phyloP scores from a whole-genome alignment of 2,113 vertebrate species.

The Bagarius yarrelli region DNA sequence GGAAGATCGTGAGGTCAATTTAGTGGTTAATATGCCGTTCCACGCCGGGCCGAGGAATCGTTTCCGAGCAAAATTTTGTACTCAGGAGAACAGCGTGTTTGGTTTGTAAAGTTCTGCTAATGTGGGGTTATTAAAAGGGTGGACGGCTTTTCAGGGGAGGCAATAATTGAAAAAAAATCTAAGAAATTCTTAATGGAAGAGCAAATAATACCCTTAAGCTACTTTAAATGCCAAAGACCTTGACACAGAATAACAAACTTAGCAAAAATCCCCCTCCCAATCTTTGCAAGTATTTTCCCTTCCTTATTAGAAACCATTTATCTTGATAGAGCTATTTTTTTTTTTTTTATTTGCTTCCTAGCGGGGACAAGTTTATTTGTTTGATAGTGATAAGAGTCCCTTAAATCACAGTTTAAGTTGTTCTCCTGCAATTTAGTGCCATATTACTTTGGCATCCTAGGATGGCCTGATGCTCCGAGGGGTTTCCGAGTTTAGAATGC shows the following conservation, averaged over 20 bases:
- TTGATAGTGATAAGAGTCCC: slow-evolving; percentile 52
- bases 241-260: slow-evolving; percentile 50
- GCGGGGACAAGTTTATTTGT: slow-evolving; percentile 54
- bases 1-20: slow-evolving; percentile 25
- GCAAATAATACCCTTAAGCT: slow-evolving; percentile 50
- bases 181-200: slow-evolving; percentile 54
- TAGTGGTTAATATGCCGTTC: slow-evolving; percentile 33
- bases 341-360: slow-evolving; percentile 54
- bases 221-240: slow-evolving; percentile 58
- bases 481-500: slow-evolving; percentile 45
- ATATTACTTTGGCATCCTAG: slow-evolving; percentile 50
- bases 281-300: slow-evolving; percentile 41
- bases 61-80: slow-evolving; percentile 9
- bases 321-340: slow-evolving; percentile 47
- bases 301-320: slow-evolving; percentile 62
- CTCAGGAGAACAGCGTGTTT: slow-evolving; percentile 29
- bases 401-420: slow-evolving; percentile 55
- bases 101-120: slow-evolving; percentile 18
- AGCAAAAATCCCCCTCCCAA: slow-evolving; percentile 28
- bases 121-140: slow-evolving; percentile 41
- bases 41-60: slow-evolving; percentile 6
- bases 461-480: slow-evolving; percentile 44
- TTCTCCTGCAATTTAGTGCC: slow-evolving; percentile 48
- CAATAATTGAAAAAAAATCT: slow-evolving; percentile 38
- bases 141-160: slow-evolving; percentile 22